Evolutionary conservation across 2,113 vertebrate genomes (phyloP), one percentile per base, ranked within the genome.

Genomic region (Indicator maculatus): DNA sequence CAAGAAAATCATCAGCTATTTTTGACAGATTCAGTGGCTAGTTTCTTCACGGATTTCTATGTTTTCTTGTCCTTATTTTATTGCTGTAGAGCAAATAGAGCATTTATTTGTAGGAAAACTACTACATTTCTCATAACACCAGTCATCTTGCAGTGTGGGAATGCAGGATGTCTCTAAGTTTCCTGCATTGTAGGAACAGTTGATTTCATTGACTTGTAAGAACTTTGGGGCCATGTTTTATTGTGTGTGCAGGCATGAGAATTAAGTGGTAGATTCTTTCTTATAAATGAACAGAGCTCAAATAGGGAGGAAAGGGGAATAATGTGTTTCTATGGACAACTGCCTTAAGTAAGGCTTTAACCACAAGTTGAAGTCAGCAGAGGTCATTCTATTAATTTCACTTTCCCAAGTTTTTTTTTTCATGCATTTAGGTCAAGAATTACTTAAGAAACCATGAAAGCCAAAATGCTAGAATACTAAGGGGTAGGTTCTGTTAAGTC

Each of bases 121-220:
- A 36, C 1, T 13, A 20, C 6, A 11, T 36, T 33, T 75, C 36
- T 87, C 76, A 7, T 41, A 65, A 55, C 4, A 30, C 6, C 6
- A 18, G 1, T 41, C 30, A 52, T 55, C 13, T 74, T 71, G 39
- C 33, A 55, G 11, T 38, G 50, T 30, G 18, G 27, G 33, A 33
- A 73, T 45, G 59, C 47, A 92, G 53, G 53, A 77, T 80, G 73
- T 33, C 75, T 90, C 21, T 69, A 79, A 23, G 14, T 71, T 83
- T 87, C 74, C 93, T 93, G 91, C 88, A 75, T 76, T 45, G 30
- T 88, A 69, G 94, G 71, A 97, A 88, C 55, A 67, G 45, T 55
- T 83, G 60, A 58, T 28, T 93, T 88, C n/a, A 12, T 56, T 60
- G 56, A 15, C 33, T 59, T 70, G 8, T 53, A 53, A 75, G 80